Evolutionary conservation across 2,113 vertebrate genomes (phyloP).

Genomic region (Pavo muticus): DNA sequence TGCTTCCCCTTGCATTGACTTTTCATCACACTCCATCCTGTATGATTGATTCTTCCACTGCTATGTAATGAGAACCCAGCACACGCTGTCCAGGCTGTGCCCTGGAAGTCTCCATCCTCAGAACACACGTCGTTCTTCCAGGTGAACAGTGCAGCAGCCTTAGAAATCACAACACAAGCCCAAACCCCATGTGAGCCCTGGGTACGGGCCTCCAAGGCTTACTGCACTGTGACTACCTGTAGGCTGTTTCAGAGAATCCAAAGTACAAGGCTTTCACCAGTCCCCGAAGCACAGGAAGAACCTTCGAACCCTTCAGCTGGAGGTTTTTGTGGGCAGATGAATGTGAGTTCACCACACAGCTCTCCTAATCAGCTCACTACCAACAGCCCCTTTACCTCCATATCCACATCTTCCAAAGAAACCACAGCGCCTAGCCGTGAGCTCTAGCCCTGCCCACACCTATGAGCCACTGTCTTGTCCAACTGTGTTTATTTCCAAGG

Average conservation of each 20-base stretch:
- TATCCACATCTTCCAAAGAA: background rate
- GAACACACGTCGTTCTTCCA: background rate
- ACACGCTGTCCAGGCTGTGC: background rate
- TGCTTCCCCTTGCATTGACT: background rate
- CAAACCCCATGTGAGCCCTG: accelerated
- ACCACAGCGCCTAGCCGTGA: accelerated
- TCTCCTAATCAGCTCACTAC: background rate
- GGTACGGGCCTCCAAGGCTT: background rate
- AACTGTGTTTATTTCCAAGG: background rate
- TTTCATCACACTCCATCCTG: background rate
- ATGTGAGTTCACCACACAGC: background rate
- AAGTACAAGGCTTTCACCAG: background rate
- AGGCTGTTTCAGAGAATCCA: background rate
- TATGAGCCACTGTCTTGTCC: background rate
- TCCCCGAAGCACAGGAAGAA: background rate
- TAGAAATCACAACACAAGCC: background rate
- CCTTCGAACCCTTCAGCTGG: background rate
- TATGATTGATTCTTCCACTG: background rate
- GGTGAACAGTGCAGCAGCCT: background rate
- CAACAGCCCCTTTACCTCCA: background rate
- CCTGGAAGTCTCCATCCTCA: background rate
- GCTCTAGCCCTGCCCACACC: background rate
- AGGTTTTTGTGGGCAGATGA: background rate
- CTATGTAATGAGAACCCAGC: background rate
- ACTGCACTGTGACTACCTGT: background rate